Conservation (phyloP, 1,140 invertebrate genomes). For the Drosophila prosaltans region DNA sequence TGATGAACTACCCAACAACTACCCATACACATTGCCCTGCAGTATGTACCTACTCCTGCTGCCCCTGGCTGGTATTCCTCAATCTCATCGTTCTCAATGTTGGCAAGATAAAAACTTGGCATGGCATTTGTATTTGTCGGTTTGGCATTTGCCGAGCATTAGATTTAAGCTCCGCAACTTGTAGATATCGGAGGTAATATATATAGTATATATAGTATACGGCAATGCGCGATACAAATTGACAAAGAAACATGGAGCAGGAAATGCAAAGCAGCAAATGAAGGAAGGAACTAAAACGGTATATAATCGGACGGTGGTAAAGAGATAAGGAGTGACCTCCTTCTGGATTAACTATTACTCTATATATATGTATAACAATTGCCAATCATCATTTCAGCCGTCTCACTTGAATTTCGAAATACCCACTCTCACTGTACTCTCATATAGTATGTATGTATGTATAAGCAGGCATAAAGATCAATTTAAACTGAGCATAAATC, state of each 20-base stretch:
- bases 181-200: slow-evolving; percentile 32
- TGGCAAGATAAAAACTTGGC: slow-evolving; percentile 48
- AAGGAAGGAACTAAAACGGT: slow-evolving; percentile 7
- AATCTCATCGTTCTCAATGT: slow-evolving; percentile 11
- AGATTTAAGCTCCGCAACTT: slow-evolving; percentile 27
- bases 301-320: slow-evolving; percentile 10
- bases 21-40: background rate
- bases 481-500: slow-evolving; percentile 43
- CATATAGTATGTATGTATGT: background rate
- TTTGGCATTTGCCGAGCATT: slow-evolving; percentile 40
- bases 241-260: slow-evolving; percentile 65
- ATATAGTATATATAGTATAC: background rate
- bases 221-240: slow-evolving; percentile 42
- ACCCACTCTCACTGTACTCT: slow-evolving; percentile 27
- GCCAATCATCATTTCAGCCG: background rate
- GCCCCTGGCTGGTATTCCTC: background rate
- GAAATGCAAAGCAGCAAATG: slow-evolving; percentile 27
- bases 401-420: slow-evolving; percentile 1
- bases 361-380: slow-evolving; percentile 3
- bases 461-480: slow-evolving; percentile 45
- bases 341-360: background rate
- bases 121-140: slow-evolving; percentile 60
- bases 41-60: background rate
- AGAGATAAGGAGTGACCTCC: slow-evolving; percentile 12
- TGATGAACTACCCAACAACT: slow-evolving; percentile 44